Evolutionary conservation across 1,140 invertebrate genomes (phyloP).

Genomic region (Drosophila pallidifrons): DNA sequence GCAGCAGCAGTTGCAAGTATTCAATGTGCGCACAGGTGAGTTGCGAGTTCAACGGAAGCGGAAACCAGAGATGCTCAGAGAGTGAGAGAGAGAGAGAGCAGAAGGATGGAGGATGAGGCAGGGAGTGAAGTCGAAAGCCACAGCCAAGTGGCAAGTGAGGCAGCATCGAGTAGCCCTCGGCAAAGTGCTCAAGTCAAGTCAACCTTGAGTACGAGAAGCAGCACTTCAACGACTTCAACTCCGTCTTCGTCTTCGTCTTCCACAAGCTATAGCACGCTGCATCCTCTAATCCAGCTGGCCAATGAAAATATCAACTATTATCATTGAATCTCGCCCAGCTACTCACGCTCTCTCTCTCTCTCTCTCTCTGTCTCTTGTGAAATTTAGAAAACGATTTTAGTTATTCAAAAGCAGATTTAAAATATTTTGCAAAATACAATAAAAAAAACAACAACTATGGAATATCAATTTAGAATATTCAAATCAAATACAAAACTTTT

Average conservation of each 20-base stretch:
- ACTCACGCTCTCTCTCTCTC: not conserved
- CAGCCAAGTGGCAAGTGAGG: conserved; percentile 11
- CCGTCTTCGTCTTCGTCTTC: not conserved
- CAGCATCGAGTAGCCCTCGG: conserved; percentile 15
- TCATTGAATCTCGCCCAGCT: conserved; percentile 1
- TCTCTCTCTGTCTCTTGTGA: no score
- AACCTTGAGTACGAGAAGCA: not conserved
- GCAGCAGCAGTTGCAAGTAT: conserved; percentile 22
- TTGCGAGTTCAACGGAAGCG: not conserved
- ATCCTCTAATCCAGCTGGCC: not conserved
- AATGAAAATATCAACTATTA: conserved; percentile 4
- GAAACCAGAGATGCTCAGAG: conserved; percentile 3
- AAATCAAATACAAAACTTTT: no score
- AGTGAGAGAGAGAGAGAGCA: not conserved
- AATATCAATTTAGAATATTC: no score
- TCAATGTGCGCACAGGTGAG: conserved; percentile 63
- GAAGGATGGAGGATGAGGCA: no score
- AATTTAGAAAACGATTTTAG: not conserved
- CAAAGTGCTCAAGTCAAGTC: conserved; percentile 8
- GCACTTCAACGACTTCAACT: conserved; percentile 9
- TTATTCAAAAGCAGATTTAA: no score
- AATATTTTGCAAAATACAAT: no score
- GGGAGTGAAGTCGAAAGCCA: not conserved
- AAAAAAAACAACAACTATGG: no score
- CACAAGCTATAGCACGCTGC: not conserved